Conservation (phyloP, 2,113 vertebrate genomes). For the Chionis minor region DNA sequence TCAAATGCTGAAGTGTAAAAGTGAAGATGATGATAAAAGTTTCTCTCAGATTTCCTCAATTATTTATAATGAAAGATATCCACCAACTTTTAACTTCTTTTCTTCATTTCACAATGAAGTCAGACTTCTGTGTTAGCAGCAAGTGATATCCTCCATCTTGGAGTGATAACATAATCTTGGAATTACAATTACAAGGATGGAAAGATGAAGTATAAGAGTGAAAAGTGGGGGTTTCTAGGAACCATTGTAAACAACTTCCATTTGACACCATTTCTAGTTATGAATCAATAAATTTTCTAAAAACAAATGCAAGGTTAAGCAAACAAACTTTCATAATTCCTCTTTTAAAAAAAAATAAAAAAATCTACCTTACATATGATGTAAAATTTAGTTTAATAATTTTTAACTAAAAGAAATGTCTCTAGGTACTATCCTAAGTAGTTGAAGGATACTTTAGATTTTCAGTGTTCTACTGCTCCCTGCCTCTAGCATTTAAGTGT, state of each 20-base stretch:
- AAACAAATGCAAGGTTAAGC: not conserved
- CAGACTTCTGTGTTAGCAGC: not conserved
- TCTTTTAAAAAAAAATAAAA: not conserved
- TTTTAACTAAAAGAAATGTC: not conserved
- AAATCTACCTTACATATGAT: not conserved
- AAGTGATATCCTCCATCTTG: not conserved
- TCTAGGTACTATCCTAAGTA: not conserved
- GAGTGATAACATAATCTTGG: not conserved
- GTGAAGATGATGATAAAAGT: not conserved
- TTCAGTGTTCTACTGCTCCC: not conserved
- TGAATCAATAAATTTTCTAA: not conserved
- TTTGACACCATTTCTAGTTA: not conserved
- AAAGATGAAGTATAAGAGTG: not conserved
- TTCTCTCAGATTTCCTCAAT: not conserved
- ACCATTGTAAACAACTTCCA: not conserved
- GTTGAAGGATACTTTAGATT: not conserved
- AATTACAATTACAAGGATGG: not conserved
- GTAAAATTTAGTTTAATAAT: not conserved
- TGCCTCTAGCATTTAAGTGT: not conserved
- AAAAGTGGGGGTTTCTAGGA: not conserved
- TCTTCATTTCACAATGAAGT: not conserved
- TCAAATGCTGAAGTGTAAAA: not conserved
- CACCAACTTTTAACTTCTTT: not conserved
- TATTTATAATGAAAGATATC: not conserved
- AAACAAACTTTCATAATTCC: not conserved